phyloP scores from a whole-genome alignment of 2,797 vertebrate genomes.

The Acrossocheilus fasciatus region DNA sequence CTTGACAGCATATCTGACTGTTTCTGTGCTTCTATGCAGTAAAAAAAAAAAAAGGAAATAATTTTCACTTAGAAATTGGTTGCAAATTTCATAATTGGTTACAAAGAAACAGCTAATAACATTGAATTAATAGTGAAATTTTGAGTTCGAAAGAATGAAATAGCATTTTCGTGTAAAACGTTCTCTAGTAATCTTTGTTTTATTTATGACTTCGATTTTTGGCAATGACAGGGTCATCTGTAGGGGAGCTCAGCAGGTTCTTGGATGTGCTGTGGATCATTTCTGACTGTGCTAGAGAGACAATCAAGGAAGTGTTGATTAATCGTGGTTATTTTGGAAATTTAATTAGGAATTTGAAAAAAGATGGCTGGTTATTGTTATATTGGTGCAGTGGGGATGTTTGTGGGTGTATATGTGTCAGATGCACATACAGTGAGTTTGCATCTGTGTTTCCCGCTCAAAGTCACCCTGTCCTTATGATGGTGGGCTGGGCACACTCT shows the following conservation, averaged over 20 bases:
- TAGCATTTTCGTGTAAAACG: neutral
- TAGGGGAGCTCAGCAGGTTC: slow-evolving; percentile 38
- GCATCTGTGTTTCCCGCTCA: slow-evolving; percentile 67
- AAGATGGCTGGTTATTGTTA: slow-evolving; percentile 53
- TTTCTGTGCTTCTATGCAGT: neutral
- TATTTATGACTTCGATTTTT: neutral
- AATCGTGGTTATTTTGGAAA: slow-evolving; percentile 63
- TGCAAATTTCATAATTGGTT: neutral
- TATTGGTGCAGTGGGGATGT: neutral
- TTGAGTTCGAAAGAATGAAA: neutral
- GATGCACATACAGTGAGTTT: slow-evolving; percentile 31
- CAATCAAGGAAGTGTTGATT: slow-evolving; percentile 55
- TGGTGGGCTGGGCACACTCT: slow-evolving; percentile 58
- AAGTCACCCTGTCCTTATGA: slow-evolving; percentile 80
- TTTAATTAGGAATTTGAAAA: slow-evolving; percentile 65
- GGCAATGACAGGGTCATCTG: slow-evolving; percentile 6
- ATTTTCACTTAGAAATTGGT: neutral
- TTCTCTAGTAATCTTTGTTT: neutral
- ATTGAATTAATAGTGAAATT: neutral
- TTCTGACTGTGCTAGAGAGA: neutral
- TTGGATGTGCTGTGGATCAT: slow-evolving; percentile 7
- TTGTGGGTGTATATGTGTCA: slow-evolving; percentile 54
- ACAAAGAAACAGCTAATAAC: neutral
- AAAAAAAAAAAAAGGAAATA: neutral
- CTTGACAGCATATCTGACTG: neutral